phyloP scores from a whole-genome alignment of 2,113 vertebrate species.

The Campylorhamphus procurvoides region DNA sequence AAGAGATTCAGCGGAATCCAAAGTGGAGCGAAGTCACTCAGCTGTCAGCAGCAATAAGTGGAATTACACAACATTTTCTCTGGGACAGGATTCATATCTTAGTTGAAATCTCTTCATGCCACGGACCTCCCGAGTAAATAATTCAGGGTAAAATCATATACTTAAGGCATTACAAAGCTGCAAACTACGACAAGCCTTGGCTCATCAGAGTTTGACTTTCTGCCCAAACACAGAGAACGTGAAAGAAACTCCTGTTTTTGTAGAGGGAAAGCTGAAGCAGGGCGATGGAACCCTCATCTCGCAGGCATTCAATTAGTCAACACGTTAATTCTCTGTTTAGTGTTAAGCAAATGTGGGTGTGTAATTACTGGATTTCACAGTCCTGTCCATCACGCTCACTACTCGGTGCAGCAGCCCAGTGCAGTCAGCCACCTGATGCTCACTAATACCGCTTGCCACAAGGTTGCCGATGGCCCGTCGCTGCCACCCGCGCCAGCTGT shows the following conservation, averaged over 20 bases:
- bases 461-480: background rate
- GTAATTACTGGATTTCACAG: background rate
- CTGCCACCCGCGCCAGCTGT: background rate
- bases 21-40: background rate
- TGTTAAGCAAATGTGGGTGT: background rate
- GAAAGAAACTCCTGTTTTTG: background rate
- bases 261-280: background rate
- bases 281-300: background rate
- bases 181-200: background rate
- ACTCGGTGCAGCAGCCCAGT: fast-evolving
- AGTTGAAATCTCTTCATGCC: background rate
- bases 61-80: background rate
- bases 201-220: background rate
- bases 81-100: background rate
- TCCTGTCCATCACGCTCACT: fast-evolving
- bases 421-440: background rate
- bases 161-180: background rate
- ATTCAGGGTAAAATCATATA: background rate
- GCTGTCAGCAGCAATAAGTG: background rate
- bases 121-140: background rate
- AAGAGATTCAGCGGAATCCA: background rate
- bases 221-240: background rate
- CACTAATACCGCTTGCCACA: background rate
- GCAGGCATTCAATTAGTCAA: background rate
- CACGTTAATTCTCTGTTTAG: background rate